Evolutionary conservation across 2,797 vertebrate genomes (phyloP), one percentile per base, ranked within the genome.

Genomic region (Erethizon dorsatum): DNA sequence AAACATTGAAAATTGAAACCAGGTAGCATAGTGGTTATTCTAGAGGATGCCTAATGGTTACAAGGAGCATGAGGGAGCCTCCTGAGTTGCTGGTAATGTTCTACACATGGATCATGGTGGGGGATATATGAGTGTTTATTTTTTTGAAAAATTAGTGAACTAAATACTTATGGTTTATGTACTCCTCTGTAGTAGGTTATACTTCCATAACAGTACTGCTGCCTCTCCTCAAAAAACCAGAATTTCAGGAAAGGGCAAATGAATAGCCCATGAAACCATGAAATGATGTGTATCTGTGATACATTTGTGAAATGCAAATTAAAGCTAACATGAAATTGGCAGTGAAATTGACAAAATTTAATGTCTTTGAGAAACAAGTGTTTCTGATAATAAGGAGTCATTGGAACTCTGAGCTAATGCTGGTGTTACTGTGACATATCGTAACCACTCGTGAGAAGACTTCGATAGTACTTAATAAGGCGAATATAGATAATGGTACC

Each of bases 281-380:
- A 57, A 67, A 67, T 75, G 37, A 65, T 57, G 3, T 75, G 13
- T 84, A 80, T 14, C 56, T 79, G 4, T 73, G 73, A 41, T 2
- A 3, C 61, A 54, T 90, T 91, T 94, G 57, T 67, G 65, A 86
- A 85, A 82, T 56, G 89, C 18, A 56, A 15, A 24, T 82, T 89
- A 82, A 97, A 85, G 84, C 31, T 67, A n/a, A 33, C 31, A 67
- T 67, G 73, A 82, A 84, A 54, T 73, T 61, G 6, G 59, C 59
- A 61, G 56, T 84, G 45, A 94, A 28, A 80, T 41, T 85, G 57
- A n/a, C 41, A 93, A 41, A 41, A 63, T 93, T 90, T 95, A 63
- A 90, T 56, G 86, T 87, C 2, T 83, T 41, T 71, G 59, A 83
- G 61, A 63, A 83, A 14, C 7, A 82, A 82, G 47, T 20, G 26